Evolutionary conservation across 2,113 vertebrate genomes (phyloP).

Genomic region (Mohoua ochrocephala): DNA sequence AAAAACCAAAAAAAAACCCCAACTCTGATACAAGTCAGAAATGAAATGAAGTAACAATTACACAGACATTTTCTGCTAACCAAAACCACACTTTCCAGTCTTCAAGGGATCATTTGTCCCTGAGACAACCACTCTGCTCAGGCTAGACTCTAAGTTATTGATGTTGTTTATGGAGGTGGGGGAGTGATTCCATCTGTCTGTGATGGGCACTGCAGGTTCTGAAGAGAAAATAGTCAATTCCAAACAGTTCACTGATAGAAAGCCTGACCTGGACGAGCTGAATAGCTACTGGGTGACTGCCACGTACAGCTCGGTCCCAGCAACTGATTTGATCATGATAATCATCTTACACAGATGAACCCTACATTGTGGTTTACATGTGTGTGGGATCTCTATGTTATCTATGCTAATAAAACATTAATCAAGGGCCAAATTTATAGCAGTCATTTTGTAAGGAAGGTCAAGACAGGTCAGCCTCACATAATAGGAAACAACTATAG

Average conservation of each 20-base stretch:
- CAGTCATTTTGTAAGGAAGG: constrained; percentile 75
- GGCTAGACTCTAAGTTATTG: neutral
- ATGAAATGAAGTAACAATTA: neutral
- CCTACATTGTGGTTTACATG: constrained; percentile 63
- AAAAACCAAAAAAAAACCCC: neutral
- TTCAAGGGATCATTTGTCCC: constrained; percentile 46
- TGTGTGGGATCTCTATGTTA: constrained; percentile 73
- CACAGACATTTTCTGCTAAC: constrained; percentile 30
- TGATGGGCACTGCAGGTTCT: neutral
- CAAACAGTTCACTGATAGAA: neutral
- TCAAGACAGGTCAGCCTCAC: constrained; percentile 80
- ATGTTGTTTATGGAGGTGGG: constrained; percentile 31
- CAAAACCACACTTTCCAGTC: constrained; percentile 31
- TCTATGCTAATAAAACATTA: constrained; percentile 85
- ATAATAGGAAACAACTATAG: constrained; percentile 90
- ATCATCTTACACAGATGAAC: constrained; percentile 72
- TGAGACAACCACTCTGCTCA: neutral
- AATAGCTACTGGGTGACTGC: constrained; percentile 25
- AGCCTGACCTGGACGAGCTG: constrained; percentile 14
- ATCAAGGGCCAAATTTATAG: constrained; percentile 73
- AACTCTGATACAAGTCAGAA: neutral
- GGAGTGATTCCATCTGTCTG: constrained; percentile 31
- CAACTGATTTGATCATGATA: constrained; percentile 81
- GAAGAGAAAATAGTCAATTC: neutral
- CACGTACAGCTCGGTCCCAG: constrained; percentile 38